Base-by-base conservation (phyloP, 2,888 invertebrate species). In the Ptilodon capucinus region DNA sequence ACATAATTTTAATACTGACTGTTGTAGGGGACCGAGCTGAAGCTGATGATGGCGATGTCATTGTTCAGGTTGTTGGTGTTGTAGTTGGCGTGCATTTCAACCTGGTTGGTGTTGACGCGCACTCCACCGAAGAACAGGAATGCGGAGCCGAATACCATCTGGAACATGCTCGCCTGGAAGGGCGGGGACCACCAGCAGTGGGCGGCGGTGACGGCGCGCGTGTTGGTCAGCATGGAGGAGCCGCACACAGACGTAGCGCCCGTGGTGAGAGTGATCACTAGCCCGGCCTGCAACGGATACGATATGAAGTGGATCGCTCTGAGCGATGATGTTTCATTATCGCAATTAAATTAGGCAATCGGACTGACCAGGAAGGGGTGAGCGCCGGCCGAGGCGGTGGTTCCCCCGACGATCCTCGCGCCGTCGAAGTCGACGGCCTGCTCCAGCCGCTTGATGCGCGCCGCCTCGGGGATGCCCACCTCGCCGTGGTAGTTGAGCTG, bases 191-290 rank as follows among this genome's bases (percentile, higher is more conserved):
- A 57, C 78, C 78, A 80, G 69, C 80, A 80, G 42, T 75, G 73
- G 0, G 68, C 81, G 0, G 80, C 74, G 0, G 79, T 81, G 28
- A 77, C 56, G 9, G 66, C 50, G 2, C 71, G 71, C 2, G 57
- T 74, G 50, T 62, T 49, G 40, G 69, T 63, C 7, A 79, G 41
- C 44, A 91, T 74, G 1, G 86, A 80, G 0, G 75, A 70, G 0
- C 79, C 80, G 50, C 79, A 79, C 0, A 81, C 68, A 0, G 79
- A 79, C 0, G 64, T 67, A 11, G 46, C 51, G 0, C 72, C 74
- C 1, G 52, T 54, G 0, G 65, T 54, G 35, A 84, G 52, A 0
- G 54, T 39, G 14, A 85, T 69, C 4, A 78, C 43, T 4, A 82
- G 50, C 0, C 81, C 81, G 0, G 66, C 79, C 81, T 79, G 57